Conservation (phyloP, 1,140 invertebrate genomes). For the Bradynema listronoti region DNA sequence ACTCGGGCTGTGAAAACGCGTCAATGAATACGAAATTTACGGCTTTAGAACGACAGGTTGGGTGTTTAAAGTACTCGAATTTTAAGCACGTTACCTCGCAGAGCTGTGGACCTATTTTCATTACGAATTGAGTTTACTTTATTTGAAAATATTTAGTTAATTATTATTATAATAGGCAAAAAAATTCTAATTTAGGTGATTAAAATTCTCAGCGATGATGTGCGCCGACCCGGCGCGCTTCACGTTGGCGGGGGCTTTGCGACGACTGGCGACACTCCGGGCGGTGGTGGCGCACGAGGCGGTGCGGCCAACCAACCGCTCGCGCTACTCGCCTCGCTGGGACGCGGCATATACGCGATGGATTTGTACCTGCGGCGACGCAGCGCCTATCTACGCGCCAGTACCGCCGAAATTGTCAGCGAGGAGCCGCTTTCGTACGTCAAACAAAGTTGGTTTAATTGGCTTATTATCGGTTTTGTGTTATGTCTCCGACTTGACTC, state of each 20-base stretch:
- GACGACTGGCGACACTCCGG: too few species aligned
- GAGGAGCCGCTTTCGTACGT: slow-evolving; percentile 78
- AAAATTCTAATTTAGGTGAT: slow-evolving; percentile 27
- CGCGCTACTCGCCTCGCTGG: slow-evolving; percentile 22
- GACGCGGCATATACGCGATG: slow-evolving; percentile 65
- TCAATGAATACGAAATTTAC: slow-evolving; percentile 49
- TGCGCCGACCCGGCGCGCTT: slow-evolving; percentile 59
- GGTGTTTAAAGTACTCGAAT: too few species aligned
- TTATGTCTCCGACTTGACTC: too few species aligned
- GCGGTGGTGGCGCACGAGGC: too few species aligned
- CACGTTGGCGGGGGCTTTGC: too few species aligned
- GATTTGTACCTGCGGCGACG: slow-evolving; percentile 78
- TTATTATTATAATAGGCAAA: too few species aligned
- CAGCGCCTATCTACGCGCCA: slow-evolving; percentile 72
- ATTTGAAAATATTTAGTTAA: too few species aligned
- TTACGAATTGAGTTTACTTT: too few species aligned
- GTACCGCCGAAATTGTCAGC: slow-evolving; percentile 75
- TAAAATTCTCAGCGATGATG: slow-evolving; percentile 58
- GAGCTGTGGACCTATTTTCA: too few species aligned
- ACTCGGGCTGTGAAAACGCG: slow-evolving; percentile 32
- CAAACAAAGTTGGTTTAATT: slow-evolving; percentile 62
- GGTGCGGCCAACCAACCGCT: slow-evolving; percentile 69
- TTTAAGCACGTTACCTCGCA: too few species aligned
- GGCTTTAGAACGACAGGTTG: slow-evolving; percentile 26
- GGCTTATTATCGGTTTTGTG: too few species aligned